A percentile compares a stretch with the other conserved stretches of the same genome.
These are phyloP conservation scores for Turdus rufiventris DNA, from an alignment of 2,113 vertebrate species.

Conservation along the genomic window DNA sequence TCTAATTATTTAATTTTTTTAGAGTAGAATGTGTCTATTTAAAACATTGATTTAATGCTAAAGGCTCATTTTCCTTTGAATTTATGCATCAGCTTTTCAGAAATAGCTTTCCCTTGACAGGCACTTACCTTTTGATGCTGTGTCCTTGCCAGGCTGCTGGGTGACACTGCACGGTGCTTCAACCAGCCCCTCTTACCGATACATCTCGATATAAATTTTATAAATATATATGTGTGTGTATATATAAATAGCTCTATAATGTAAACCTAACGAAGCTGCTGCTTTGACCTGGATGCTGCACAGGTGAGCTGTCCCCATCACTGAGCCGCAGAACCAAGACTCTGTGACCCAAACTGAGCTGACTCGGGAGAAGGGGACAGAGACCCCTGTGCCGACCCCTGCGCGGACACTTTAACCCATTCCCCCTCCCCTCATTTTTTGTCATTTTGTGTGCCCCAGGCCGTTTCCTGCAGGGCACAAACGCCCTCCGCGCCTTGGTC, in stretches of 20 bases:
- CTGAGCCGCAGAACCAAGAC: not conserved
- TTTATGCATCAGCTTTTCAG: not conserved
- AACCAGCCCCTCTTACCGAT: not conserved
- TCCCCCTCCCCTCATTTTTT: fast-evolving
- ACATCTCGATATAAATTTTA: not conserved
- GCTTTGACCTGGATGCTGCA: not conserved
- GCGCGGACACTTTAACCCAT: not conserved
- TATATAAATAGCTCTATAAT: not conserved
- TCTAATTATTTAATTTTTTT: not conserved
- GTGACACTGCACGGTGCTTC: not conserved
- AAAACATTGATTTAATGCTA: not conserved
- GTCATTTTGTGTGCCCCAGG: not conserved
- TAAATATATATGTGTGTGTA: fast-evolving
- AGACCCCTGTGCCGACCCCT: fast-evolving
- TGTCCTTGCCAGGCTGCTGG: not conserved
- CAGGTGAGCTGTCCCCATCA: too few species aligned
- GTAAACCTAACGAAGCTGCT: not conserved
- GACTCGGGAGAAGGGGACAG: too few species aligned
- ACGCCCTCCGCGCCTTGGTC: not conserved
- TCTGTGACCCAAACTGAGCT: too few species aligned
- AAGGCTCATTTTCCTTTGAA: not conserved
- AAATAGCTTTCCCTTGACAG: not conserved
- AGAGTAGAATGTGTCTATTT: not conserved
- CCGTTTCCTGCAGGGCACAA: fast-evolving
- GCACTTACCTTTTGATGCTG: fast-evolving